These are phyloP conservation scores for Hemaris fuciformis DNA, from an alignment of 2,888 invertebrate genomes.

Conservation along the genomic window DNA sequence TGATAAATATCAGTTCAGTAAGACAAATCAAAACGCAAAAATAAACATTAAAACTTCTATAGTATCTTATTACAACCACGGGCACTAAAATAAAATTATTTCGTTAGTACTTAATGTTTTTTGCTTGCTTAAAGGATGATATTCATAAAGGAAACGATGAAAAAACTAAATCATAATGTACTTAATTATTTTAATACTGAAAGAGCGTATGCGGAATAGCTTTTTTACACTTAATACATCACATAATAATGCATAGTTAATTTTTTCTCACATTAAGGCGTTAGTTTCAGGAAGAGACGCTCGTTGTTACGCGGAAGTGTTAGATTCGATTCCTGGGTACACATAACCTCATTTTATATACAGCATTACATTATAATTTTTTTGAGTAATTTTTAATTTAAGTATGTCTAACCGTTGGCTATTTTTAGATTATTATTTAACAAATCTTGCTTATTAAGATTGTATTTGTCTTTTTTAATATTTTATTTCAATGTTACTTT, in stretches of 20 bases:
- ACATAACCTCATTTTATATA: too few relatives aligned
- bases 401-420: too few relatives aligned
- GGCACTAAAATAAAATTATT: too few relatives aligned
- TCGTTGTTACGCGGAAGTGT: neutral
- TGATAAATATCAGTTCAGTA: too few relatives aligned
- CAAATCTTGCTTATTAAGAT: too few relatives aligned
- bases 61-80: neutral
- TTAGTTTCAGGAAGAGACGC: neutral
- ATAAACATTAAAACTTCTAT: neutral
- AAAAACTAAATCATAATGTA: neutral
- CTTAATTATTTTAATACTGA: neutral
- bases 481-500: too few relatives aligned
- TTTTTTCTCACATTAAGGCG: slow-evolving; percentile 2
- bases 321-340: neutral
- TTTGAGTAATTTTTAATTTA: too few relatives aligned
- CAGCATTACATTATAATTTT: too few relatives aligned
- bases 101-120: too few relatives aligned
- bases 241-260: neutral
- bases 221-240: neutral
- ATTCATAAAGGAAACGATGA: neutral
- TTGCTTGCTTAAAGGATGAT: neutral
- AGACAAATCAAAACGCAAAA: too few relatives aligned
- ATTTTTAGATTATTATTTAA: too few relatives aligned
- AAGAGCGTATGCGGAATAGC: neutral
- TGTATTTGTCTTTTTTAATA: too few relatives aligned